These are phyloP conservation scores for Phoxinus dragarum DNA, from an alignment of 2,797 vertebrate species.

Conservation along the genomic window DNA sequence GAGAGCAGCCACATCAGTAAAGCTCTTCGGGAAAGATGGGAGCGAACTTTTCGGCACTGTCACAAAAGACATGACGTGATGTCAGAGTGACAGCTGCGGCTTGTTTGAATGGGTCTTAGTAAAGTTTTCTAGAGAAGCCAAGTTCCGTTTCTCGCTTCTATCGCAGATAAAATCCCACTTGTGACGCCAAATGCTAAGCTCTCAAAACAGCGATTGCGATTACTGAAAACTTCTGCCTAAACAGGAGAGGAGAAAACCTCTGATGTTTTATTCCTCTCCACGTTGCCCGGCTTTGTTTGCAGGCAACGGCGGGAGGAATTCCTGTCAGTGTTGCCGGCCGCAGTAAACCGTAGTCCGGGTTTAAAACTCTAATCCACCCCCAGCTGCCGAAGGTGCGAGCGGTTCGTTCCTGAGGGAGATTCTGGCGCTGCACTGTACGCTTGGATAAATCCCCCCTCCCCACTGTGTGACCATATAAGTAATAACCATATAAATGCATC, in stretches of 20 bases:
- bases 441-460: constrained; percentile 56
- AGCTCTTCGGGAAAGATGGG: constrained; percentile 71
- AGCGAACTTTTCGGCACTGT: constrained; percentile 70
- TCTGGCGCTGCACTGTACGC: constrained; percentile 37
- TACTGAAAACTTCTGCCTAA: constrained; percentile 40
- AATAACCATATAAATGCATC: constrained; percentile 82
- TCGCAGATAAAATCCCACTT: constrained; percentile 6
- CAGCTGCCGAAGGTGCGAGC: constrained; percentile 51
- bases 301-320: background rate
- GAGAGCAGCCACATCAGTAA: constrained; percentile 73
- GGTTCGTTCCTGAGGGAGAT: constrained; percentile 52
- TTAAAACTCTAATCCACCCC: constrained; percentile 58
- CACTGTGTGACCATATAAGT: constrained; percentile 62
- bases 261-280: constrained; percentile 16
- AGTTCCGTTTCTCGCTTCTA: constrained; percentile 53
- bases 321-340: constrained; percentile 25
- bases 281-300: constrained; percentile 42
- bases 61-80: constrained; percentile 66
- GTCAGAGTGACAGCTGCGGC: constrained; percentile 71
- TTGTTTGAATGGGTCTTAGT: constrained; percentile 34
- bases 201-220: constrained; percentile 29
- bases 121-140: constrained; percentile 56
- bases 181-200: constrained; percentile 6
- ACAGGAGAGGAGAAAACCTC: constrained; percentile 37
- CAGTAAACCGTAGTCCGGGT: constrained; percentile 43